Evolutionary conservation across 2,888 invertebrate genomes (phyloP).

Genomic region (Ochropleura leucogaster): DNA sequence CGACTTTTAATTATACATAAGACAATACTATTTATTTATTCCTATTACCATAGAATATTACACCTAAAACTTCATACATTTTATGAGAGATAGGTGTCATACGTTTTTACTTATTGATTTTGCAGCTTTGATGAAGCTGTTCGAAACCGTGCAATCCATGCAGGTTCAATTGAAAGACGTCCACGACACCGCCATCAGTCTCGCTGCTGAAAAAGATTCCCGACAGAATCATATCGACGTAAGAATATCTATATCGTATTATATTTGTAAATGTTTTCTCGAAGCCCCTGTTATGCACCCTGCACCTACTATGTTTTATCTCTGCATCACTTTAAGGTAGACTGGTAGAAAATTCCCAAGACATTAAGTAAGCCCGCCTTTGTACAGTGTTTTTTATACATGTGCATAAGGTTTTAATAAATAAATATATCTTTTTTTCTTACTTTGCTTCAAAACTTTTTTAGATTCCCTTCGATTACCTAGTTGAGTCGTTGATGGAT

Average conservation of each 20-base stretch:
- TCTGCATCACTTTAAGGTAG: no score
- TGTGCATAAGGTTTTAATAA: no score
- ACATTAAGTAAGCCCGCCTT: no score
- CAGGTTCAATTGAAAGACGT: conserved; percentile 81
- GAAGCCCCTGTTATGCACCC: no score
- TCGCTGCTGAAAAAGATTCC: conserved; percentile 90
- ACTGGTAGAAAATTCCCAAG: no score
- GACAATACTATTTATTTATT: no score
- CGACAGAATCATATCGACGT: conserved; percentile 90
- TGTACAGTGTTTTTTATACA: no score
- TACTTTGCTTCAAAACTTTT: not conserved
- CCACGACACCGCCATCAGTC: conserved; percentile 82
- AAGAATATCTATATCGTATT: conserved; percentile 32
- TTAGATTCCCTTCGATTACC: not conserved
- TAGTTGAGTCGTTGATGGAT: not conserved
- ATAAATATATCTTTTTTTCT: no score
- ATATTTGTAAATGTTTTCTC: no score
- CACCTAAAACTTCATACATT: not conserved
- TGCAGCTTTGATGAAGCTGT: conserved; percentile 82
- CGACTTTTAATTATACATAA: no score
- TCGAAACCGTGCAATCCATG: conserved; percentile 85
- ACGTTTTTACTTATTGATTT: not conserved
- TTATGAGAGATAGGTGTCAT: not conserved
- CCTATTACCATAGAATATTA: not conserved
- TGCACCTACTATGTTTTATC: no score